These are phyloP conservation scores for Ispidina lecontei DNA, from an alignment of 2,797 vertebrate species.

Conservation along the genomic window DNA sequence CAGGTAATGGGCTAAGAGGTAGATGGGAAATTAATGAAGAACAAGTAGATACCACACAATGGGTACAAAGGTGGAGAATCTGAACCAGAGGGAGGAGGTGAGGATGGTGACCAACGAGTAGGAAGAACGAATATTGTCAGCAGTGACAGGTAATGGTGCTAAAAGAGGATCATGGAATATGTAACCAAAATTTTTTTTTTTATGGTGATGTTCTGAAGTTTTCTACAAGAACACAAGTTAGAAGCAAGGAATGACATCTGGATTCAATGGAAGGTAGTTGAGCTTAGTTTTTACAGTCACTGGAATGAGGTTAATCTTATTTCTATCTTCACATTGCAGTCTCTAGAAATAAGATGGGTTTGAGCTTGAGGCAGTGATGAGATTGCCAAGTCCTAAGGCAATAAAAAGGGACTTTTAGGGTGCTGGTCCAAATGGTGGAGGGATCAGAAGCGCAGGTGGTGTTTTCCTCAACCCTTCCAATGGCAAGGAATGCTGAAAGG, in stretches of 20 bases:
- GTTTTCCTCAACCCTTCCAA: too few species aligned
- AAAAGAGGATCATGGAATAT: background rate
- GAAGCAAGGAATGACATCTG: background rate
- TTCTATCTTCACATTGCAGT: background rate
- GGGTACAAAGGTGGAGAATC: background rate
- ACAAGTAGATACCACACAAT: background rate
- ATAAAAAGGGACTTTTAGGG: background rate
- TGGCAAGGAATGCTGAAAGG: too few species aligned
- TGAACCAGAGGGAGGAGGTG: background rate
- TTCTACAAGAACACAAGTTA: background rate
- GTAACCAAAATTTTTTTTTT: background rate
- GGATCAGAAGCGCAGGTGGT: background rate
- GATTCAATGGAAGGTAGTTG: background rate
- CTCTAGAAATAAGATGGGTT: background rate
- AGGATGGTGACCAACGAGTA: background rate
- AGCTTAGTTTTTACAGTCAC: background rate
- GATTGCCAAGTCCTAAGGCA: background rate
- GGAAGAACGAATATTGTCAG: background rate
- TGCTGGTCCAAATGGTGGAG: background rate
- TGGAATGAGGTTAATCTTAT: background rate
- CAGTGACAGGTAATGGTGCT: background rate
- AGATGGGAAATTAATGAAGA: background rate
- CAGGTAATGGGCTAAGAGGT: background rate
- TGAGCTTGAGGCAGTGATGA: background rate
- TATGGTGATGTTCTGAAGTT: accelerated